These are phyloP conservation scores for Todiramphus chloris DNA, from an alignment of 2,113 vertebrate genomes.

Conservation along the genomic window DNA sequence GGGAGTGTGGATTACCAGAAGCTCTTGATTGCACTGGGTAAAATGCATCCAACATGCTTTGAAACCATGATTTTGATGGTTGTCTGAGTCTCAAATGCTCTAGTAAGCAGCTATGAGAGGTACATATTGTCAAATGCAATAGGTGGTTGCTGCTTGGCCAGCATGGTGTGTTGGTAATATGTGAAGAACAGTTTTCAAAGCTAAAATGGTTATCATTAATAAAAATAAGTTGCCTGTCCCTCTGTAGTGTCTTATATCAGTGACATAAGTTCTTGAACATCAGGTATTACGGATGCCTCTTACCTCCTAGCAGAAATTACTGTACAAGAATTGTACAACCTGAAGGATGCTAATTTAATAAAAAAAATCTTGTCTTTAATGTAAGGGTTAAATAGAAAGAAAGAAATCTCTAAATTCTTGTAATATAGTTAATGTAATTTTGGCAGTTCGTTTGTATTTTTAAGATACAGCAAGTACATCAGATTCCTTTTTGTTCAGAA, in stretches of 20 bases:
- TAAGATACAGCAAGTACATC: not conserved
- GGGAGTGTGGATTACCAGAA: not conserved
- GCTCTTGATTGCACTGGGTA: not conserved
- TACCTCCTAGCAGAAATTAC: not conserved
- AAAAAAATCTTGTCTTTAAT: not conserved
- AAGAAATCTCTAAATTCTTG: not conserved
- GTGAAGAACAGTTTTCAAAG: not conserved
- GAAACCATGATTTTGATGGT: not conserved
- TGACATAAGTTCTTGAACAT: not conserved
- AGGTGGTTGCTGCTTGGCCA: not conserved
- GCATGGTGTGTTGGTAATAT: not conserved
- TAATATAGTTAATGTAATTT: not conserved
- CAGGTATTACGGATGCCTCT: not conserved
- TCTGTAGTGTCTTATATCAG: not conserved
- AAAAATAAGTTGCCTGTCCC: not conserved
- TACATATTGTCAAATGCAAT: not conserved
- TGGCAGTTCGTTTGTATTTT: not conserved
- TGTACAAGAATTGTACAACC: not conserved
- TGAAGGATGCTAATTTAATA: not conserved
- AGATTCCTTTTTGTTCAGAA: not conserved
- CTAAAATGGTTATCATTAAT: not conserved
- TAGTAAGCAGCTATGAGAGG: not conserved
- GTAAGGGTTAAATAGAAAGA: not conserved
- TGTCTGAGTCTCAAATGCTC: not conserved
- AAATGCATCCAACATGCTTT: not conserved